Percentiles rank a stretch among this genome's conserved stretches.
Evolutionary conservation across 1,140 invertebrate genomes (phyloP).

Genomic region (Atta colombica): DNA sequence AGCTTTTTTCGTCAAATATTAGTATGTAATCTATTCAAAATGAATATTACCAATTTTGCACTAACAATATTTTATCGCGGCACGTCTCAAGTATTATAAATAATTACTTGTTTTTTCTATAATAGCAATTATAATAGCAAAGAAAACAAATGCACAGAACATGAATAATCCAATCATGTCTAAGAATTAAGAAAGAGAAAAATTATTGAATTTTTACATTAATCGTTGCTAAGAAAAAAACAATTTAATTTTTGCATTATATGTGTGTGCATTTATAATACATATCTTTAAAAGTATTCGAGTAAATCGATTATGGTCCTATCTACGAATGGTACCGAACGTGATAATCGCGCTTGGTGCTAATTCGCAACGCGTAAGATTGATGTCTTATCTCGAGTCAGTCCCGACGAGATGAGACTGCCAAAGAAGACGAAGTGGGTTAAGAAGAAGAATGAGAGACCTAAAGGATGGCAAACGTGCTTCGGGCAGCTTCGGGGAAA

Average conservation of each 20-base stretch:
- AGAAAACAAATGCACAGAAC: too few species aligned
- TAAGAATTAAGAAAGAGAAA: background rate
- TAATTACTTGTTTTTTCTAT: too few species aligned
- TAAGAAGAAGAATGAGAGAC: slow-evolving; percentile 57
- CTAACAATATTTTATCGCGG: too few species aligned
- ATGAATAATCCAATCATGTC: too few species aligned
- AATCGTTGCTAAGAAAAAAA: background rate
- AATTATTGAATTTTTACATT: background rate
- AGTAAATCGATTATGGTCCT: slow-evolving; percentile 17
- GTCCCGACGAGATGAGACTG: slow-evolving; percentile 63
- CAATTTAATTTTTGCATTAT: background rate
- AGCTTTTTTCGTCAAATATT: too few species aligned
- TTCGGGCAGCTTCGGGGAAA: background rate
- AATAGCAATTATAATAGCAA: too few species aligned
- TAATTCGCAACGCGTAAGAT: slow-evolving; percentile 67
- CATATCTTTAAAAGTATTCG: background rate
- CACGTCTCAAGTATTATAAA: too few species aligned
- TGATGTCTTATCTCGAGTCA: slow-evolving; percentile 67
- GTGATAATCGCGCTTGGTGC: slow-evolving; percentile 46
- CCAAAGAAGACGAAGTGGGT: slow-evolving; percentile 70
- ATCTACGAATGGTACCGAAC: slow-evolving; percentile 19
- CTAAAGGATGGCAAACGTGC: slow-evolving; percentile 43
- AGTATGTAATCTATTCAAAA: too few species aligned
- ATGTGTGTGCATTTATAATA: background rate
- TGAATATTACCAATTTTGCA: too few species aligned